Evolutionary conservation across 1,140 invertebrate genomes (phyloP).

Genomic region (Ooceraea biroi): DNA sequence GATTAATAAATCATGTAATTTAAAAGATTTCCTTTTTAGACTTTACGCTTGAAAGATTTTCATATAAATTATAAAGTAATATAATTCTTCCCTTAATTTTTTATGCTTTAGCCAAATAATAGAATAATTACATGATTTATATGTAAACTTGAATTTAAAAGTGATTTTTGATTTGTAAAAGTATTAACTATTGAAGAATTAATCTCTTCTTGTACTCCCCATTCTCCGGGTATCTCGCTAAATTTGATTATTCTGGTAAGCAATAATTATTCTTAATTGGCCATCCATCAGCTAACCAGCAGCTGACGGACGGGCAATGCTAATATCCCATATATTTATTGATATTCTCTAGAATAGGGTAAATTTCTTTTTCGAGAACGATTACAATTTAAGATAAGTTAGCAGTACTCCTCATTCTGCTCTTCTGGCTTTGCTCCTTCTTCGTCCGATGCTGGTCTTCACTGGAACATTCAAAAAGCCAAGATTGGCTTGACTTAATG

Average conservation of each 20-base stretch:
- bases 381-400: constrained; percentile 14
- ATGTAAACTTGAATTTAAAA: neutral
- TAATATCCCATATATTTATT: constrained; percentile 53
- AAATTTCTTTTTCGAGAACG: neutral
- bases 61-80: no score
- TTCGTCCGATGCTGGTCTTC: constrained; percentile 27
- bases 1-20: no score
- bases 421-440: constrained; percentile 65
- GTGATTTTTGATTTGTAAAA: neutral
- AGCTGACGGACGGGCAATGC: constrained; percentile 70
- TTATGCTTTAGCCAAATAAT: no score
- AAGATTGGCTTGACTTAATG: constrained; percentile 73
- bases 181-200: neutral
- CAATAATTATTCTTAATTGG: constrained; percentile 47
- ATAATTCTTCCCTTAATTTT: no score
- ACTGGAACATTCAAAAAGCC: constrained; percentile 79
- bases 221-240: constrained; percentile 39
- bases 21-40: no score
- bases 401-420: constrained; percentile 59
- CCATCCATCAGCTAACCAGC: constrained; percentile 75
- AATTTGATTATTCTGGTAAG: constrained; percentile 28
- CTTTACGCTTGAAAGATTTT: no score
- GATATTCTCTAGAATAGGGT: neutral
- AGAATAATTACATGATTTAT: neutral
- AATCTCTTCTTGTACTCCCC: constrained; percentile 35